These are phyloP conservation scores for Dryobotodes eremita DNA, from an alignment of 2,888 invertebrate genomes.

Conservation along the genomic window DNA sequence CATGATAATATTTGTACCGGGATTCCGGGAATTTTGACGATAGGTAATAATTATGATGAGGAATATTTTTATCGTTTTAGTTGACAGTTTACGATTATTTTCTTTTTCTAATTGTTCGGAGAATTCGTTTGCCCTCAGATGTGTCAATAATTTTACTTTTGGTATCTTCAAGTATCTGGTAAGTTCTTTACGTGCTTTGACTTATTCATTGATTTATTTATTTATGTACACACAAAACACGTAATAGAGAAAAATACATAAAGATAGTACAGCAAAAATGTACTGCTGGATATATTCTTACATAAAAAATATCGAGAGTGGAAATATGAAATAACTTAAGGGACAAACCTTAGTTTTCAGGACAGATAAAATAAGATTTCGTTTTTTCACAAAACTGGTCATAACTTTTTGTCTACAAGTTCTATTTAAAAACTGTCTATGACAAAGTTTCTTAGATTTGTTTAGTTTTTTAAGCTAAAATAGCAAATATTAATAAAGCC, in stretches of 20 bases:
- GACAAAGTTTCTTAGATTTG: too few species aligned
- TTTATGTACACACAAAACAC: not conserved
- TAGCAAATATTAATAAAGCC: too few species aligned
- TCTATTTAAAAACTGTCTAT: too few species aligned
- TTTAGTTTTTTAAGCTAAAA: too few species aligned
- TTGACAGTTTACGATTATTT: not conserved
- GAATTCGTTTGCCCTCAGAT: not conserved
- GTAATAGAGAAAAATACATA: not conserved
- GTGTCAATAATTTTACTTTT: not conserved
- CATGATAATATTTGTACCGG: not conserved
- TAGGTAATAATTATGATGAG: not conserved
- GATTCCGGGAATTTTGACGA: constrained; percentile 19
- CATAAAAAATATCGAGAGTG: not conserved
- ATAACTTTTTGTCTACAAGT: too few species aligned
- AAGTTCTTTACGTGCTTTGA: not conserved
- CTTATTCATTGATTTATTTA: not conserved
- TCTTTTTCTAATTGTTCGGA: not conserved
- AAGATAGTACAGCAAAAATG: not conserved
- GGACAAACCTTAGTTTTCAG: too few species aligned
- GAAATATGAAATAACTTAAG: too few species aligned
- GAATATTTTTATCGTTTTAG: not conserved
- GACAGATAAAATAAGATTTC: too few species aligned
- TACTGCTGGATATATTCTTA: not conserved
- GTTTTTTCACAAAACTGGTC: too few species aligned
- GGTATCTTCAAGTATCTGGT: not conserved